Base-by-base conservation (phyloP, 2,888 invertebrate species). In the Lepidocyrtinus sp. region DNA sequence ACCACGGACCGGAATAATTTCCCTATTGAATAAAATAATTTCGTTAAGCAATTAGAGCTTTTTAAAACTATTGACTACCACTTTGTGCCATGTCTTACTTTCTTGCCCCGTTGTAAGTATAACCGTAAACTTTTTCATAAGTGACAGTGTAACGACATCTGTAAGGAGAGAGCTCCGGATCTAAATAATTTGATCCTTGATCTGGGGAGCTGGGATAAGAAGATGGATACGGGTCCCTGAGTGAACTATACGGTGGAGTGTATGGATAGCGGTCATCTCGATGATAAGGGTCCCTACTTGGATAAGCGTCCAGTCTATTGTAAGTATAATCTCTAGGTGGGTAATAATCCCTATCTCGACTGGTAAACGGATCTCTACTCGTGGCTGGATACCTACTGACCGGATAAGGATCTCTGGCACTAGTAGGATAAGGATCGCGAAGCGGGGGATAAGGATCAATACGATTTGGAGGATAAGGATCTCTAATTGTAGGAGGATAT, bases 51-150 rank as follows among this genome's bases (percentile, higher is more conserved):
- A 12, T 45, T 12, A 45, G 12, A 21, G 15, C 24, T 36, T 27
- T 67, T 17, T 19, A 67, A 22, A 17, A n/a, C n/a, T n/a, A n/a
- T n/a, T n/a, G n/a, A n/a, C n/a, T n/a, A n/a, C n/a, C 19, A 67
- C 9, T 27, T 9, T 27, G 64, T 5, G 5, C 61, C 9, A 12
- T 9, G 5, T 59, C 83, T 86, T 85, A 88, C 88, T 88, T 87
- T 77, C 87, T 86, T 2, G 87, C 87, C 55, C 87, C 87, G 19
- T 87, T 85, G 78, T 87, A 88, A 26, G 88, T 87, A 22, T 88
- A 87, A 25, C 88, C 88, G 68, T 88, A 87, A 26, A 88, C 87
- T 84, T 88, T 89, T 77, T 89, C 89, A 77, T 88, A 89, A n/a
- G 88, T 88, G 45, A 88, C 85, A 2, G 87, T 87, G 83, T 87